Evolutionary conservation across 2,797 vertebrate genomes (phyloP).

Genomic region (Sebastes oblongus): DNA sequence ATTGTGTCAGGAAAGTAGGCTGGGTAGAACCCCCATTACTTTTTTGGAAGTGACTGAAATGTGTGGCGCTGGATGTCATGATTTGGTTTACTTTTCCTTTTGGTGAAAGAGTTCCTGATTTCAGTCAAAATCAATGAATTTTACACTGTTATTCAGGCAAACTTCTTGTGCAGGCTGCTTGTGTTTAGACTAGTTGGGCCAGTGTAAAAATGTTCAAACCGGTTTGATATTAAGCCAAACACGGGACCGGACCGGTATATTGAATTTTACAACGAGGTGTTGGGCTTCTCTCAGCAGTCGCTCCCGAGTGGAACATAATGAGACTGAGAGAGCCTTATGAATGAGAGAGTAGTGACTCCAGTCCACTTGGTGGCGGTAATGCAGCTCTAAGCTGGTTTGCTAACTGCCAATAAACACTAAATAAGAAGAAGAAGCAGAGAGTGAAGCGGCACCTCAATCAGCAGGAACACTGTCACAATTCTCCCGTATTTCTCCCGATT

Average conservation of each 20-base stretch:
- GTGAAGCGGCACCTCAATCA: neutral
- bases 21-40: neutral
- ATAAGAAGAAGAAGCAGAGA: neutral
- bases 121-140: neutral
- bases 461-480: neutral
- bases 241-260: neutral
- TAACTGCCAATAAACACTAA: neutral
- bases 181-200: neutral
- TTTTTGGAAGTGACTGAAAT: neutral
- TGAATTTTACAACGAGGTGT: neutral
- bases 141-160: neutral
- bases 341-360: neutral
- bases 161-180: neutral
- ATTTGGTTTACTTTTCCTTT: neutral
- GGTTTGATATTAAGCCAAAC: neutral
- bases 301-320: no score
- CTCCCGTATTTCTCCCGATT: no score
- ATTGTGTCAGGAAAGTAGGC: neutral
- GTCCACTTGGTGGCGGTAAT: neutral
- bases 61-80: neutral
- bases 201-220: neutral
- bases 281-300: no score
- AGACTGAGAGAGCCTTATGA: neutral
- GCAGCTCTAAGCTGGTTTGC: neutral
- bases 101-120: neutral